Base-by-base conservation (phyloP, 2,888 invertebrate genomes). In the Mesochorus sp. region DNA sequence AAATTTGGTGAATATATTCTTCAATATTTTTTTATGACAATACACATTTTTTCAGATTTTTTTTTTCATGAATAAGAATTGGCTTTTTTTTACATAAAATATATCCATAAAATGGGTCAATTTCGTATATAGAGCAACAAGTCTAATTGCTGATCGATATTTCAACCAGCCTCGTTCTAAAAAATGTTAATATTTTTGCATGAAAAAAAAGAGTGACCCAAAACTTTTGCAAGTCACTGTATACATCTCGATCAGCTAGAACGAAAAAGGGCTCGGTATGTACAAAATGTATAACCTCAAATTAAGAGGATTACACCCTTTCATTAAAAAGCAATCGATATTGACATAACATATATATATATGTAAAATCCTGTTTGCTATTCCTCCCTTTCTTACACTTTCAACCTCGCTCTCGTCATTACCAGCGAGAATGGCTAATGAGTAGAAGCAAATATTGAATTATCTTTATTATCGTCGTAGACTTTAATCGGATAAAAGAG, bases 391-490 rank as follows among this genome's bases (percentile, higher is more conserved):
- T 62, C 49, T 44, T 44, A 26, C 34, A 51, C 51, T 24, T 31
- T 71, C 49, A 17, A 34, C 42, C 31, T 12, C 39, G 26, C 59
- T 44, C n/a, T 8, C 19, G 19, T 42, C 28, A 64, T 47, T 71
- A 53, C 39, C 12, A n/a, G n/a, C 31, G 42, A n/a, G 37, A 57
- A 51, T 59, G 42, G 24, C 19, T 66, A 66, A 71, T 59, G 64
- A 76, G 51, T n/a, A 19, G 64, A 37, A 66, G 59, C 57, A 57
- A 66, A 66, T 76, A 62, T 76, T 66, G 74, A 59, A 61, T 67
- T 67, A 74, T 24, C 59, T 24, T 39, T 61, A 8, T 21, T 17
- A 49, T 49, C 8, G 51, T 19, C 31, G n/a, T n/a, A n/a, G n/a
- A n/a, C 14, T 28, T 19, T 17, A 12, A 17, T 5, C 31, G 12